Evolutionary conservation across 2,113 vertebrate species (phyloP), one percentile per base, ranked within the genome.

Genomic region (Gallinago paraguaiae): DNA sequence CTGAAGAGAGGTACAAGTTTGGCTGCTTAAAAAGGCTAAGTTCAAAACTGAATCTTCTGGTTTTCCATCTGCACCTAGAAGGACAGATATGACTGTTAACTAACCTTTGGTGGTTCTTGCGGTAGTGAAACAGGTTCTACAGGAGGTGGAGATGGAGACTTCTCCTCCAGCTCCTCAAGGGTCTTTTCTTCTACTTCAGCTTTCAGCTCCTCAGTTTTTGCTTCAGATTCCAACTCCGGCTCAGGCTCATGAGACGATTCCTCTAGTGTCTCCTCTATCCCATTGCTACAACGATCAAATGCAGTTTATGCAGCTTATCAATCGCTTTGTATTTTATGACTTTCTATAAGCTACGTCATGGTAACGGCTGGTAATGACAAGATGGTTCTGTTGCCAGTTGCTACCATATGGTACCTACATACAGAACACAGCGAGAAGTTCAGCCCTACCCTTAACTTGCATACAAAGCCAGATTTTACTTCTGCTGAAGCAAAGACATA

Each of bases 81-180:
- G 64, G 63, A 94, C 53, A 90, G 72, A 50, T 27, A 43, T 0
- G 7, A 61, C 67, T 88, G 13, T 54, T 45, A 90, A 96, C 98
- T 96, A 85, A 99, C 99, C 98, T 99, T 99, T 93, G 99, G 98
- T 59, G 98, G 98, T 92, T 99, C 99, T 85, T 99, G 99, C 0
- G 98, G 98, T 92, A 98, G 98, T 6, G 98, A 98, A 91, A 98
- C 98, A 31, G 99, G 99, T 94, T 99, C 99, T 74, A 97, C 98
- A 31, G 99, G 99, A 87, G 98, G 98, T 30, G 99, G 99, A 82
- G 99, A 99, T 17, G 98, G 97, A 43, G 98, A 98, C 45, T 99
- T 99, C 96, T 99, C 99, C 97, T 99, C 99, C 82, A 98, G 96
- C 88, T 99, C 99, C 77, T 99, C 99, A 41, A 98, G 95, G 65